phyloP scores from a whole-genome alignment of 1,140 invertebrate genomes.

The Gerris buenoi region DNA sequence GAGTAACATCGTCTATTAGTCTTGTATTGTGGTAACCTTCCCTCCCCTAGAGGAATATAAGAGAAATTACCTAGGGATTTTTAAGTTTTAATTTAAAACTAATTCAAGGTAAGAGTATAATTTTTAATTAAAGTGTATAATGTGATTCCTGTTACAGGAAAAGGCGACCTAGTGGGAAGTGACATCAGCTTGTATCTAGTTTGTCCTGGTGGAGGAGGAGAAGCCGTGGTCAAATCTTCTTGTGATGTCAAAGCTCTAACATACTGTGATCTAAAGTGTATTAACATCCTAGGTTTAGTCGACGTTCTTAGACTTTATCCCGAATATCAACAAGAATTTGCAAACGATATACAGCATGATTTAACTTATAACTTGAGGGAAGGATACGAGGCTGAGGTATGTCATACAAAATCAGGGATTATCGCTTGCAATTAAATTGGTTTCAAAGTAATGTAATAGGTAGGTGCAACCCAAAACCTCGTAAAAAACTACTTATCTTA shows the following conservation, averaged over 20 bases:
- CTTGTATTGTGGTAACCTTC: no score
- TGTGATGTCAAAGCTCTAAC: constrained; percentile 88
- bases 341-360: constrained; percentile 86
- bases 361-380: constrained; percentile 88
- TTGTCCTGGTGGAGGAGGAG: constrained; percentile 34
- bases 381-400: constrained; percentile 72
- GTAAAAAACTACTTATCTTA: neutral
- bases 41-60: no score
- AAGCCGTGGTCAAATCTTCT: constrained; percentile 78
- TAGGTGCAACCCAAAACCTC: no score
- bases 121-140: no score
- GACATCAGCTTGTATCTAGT: constrained; percentile 67
- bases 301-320: constrained; percentile 81
- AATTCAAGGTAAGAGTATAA: no score
- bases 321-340: constrained; percentile 84
- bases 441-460: neutral
- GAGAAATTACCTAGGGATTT: no score
- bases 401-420: constrained; percentile 6
- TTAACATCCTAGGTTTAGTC: constrained; percentile 77
- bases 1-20: no score
- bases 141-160: constrained; percentile 50
- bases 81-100: no score
- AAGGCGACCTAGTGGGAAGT: constrained; percentile 89
- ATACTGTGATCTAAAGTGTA: constrained; percentile 90
- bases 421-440: neutral